phyloP scores from a whole-genome alignment of 2,888 invertebrate genomes.

The Ophion ellenae region DNA sequence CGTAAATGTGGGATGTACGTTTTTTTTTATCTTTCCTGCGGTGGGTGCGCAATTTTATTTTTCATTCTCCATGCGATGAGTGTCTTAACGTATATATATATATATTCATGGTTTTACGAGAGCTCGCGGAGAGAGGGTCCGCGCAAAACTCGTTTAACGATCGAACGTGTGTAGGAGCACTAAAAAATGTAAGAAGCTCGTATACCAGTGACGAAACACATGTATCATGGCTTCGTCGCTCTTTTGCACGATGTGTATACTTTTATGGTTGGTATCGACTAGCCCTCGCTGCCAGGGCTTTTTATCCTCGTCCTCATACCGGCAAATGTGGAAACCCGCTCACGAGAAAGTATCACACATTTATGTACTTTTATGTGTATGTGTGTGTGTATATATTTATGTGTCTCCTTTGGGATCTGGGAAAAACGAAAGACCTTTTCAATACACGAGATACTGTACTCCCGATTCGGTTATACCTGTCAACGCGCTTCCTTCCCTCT shows the following conservation, averaged over 20 bases:
- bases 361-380: neutral
- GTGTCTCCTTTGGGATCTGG: conserved; percentile 7
- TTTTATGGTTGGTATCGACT: conserved; percentile 63
- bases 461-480: conserved; percentile 39
- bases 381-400: conserved; percentile 31
- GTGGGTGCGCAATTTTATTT: conserved; percentile 23
- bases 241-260: conserved; percentile 41
- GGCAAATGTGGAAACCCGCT: conserved; percentile 52
- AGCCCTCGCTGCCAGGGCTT: conserved; percentile 57
- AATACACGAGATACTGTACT: conserved; percentile 42
- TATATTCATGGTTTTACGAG: conserved; percentile 26
- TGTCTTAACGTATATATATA: neutral
- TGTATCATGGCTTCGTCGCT: conserved; percentile 43
- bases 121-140: neutral
- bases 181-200: conserved; percentile 50
- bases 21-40: conserved; percentile 21
- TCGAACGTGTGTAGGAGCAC: conserved; percentile 3
- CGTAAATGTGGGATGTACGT: conserved; percentile 16
- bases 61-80: conserved; percentile 16
- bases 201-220: conserved; percentile 61
- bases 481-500: conserved; percentile 6
- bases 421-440: conserved; percentile 33
- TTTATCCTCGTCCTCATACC: conserved; percentile 55
- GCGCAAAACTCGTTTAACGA: conserved; percentile 46
- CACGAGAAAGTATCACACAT: conserved; percentile 29